A percentile compares a stretch with the other conserved stretches of the same genome.
Conservation (phyloP, 37 sponge, comb jelly and placozoan species). For the Bolinopsis microptera region DNA sequence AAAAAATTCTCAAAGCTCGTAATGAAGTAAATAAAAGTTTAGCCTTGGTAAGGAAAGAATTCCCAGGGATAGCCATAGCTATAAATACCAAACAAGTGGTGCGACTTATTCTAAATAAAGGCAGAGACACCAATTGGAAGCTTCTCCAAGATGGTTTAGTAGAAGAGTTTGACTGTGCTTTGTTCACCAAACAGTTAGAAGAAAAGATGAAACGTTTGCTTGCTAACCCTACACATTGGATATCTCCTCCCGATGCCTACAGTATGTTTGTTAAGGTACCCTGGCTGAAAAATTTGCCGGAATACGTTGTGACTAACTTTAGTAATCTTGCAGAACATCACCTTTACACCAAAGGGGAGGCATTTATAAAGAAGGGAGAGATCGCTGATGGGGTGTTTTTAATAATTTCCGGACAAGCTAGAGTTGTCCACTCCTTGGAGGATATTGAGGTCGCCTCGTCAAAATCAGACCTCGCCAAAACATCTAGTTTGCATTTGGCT, state of each 20-base stretch:
- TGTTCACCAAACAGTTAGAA: slow-evolving; percentile 70
- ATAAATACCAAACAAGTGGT: slow-evolving; percentile 28
- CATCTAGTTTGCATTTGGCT: background rate
- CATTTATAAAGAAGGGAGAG: slow-evolving; percentile 70
- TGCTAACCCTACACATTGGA: slow-evolving; percentile 68
- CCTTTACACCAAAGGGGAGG: slow-evolving; percentile 71
- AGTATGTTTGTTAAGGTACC: slow-evolving; percentile 68
- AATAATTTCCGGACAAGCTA: slow-evolving; percentile 74
- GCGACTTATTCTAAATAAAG: slow-evolving; percentile 29
- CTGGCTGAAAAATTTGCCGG: slow-evolving; percentile 79
- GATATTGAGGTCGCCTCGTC: background rate
- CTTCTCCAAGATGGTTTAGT: slow-evolving; percentile 40
- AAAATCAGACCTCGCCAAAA: background rate
- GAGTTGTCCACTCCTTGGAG: slow-evolving; percentile 8
- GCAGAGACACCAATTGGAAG: slow-evolving; percentile 26
- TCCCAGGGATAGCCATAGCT: slow-evolving; percentile 37
- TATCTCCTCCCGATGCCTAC: slow-evolving; percentile 73
- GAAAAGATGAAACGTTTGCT: slow-evolving; percentile 80
- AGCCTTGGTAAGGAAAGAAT: slow-evolving; percentile 17
- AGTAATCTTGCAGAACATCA: slow-evolving; percentile 66
- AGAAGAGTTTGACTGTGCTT: slow-evolving; percentile 58
- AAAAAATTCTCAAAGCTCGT: background rate
- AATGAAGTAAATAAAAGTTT: slow-evolving; percentile 36
- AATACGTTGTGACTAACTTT: slow-evolving; percentile 63
- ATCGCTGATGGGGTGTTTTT: slow-evolving; percentile 71